Percentiles rank a stretch among this genome's conserved stretches.
Conservation (phyloP, 2,888 invertebrate genomes). For the Diarsia brunnea region DNA sequence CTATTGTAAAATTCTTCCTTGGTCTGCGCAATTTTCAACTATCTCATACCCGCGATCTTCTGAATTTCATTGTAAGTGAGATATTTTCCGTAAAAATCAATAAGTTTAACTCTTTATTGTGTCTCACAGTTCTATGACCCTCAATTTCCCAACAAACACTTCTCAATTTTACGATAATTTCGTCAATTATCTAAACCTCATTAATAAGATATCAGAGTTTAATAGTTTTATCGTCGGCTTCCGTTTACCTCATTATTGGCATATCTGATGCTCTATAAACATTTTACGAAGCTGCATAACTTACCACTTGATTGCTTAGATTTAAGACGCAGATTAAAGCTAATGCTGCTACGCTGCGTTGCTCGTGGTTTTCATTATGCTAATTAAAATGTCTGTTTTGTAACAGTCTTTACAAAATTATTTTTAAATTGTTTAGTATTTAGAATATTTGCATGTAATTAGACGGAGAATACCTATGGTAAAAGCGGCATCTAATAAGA, state of each 20-base stretch:
- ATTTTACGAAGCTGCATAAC: slow-evolving; percentile 62
- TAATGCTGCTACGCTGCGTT: slow-evolving; percentile 53
- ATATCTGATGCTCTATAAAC: slow-evolving; percentile 66
- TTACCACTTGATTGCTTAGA: slow-evolving; percentile 62
- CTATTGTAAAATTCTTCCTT: not conserved
- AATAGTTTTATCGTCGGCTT: slow-evolving; percentile 55
- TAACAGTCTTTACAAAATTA: slow-evolving; percentile 42
- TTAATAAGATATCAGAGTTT: slow-evolving; percentile 52
- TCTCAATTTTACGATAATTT: slow-evolving; percentile 31
- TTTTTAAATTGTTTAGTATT: slow-evolving; percentile 34
- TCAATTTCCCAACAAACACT: slow-evolving; percentile 15
- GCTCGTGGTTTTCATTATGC: slow-evolving; percentile 58
- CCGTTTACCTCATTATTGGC: slow-evolving; percentile 63
- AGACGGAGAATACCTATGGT: not conserved
- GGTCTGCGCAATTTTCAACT: not conserved
- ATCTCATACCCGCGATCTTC: not conserved
- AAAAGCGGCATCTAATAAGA: not conserved
- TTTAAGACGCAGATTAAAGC: slow-evolving; percentile 58
- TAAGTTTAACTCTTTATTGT: not conserved
- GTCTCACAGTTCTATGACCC: slow-evolving; percentile 11
- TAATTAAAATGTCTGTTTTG: slow-evolving; percentile 63
- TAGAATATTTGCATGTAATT: not conserved
- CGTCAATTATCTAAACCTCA: slow-evolving; percentile 44
- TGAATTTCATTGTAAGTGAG: not conserved
- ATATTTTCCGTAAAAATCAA: not conserved